Evolutionary conservation across 2,113 vertebrate species (phyloP), one percentile per base, ranked within the genome.

Genomic region (Gopherus evgoodei): DNA sequence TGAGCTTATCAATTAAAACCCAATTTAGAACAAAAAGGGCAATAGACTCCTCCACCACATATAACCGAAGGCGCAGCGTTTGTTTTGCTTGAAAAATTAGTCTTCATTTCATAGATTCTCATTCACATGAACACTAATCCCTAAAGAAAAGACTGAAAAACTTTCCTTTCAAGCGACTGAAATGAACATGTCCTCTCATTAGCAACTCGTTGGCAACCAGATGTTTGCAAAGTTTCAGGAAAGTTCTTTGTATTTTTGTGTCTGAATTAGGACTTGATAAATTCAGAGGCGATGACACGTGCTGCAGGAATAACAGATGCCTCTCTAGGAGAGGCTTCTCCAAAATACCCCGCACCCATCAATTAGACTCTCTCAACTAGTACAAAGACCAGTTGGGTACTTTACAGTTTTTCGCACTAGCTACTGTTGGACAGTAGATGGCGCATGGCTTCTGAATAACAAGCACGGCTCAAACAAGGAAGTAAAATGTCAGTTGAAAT

Each of bases 371-470:
- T 65, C 31, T 31, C 31, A 16, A 62, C 25, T 57, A 25, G 27
- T 13, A 62, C 59, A 62, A 62, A 69, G 65, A 5, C 65, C 81
- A 44, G n/a, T 2, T 29, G 6, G 6, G 22, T 4, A 44, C 81
- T 42, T 83, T 16, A 16, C 57, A 6, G 65, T 25, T 83, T 56
- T 49, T 35, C 11, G 81, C 14, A 47, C 35, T 56, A 17, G 22
- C n/a, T 47, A 2, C 80, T 54, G 31, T 50, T 14, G 24, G 31
- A 86, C 97, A 90, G 95, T 81, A 96, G 96, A 84, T 94, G 96
- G 97, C 94, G 91, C 90, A 90, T 88, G 83, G 49, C 54, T 79
- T 91, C 65, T 72, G 93, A 83, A 50, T 91, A 93, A 83, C 8
- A 54, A 38, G 21, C 35, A 11, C 9, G 22, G 13, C 17, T 22